Base-by-base conservation (phyloP, 2,797 vertebrate species). In the Rhinatrema bivittatum region DNA sequence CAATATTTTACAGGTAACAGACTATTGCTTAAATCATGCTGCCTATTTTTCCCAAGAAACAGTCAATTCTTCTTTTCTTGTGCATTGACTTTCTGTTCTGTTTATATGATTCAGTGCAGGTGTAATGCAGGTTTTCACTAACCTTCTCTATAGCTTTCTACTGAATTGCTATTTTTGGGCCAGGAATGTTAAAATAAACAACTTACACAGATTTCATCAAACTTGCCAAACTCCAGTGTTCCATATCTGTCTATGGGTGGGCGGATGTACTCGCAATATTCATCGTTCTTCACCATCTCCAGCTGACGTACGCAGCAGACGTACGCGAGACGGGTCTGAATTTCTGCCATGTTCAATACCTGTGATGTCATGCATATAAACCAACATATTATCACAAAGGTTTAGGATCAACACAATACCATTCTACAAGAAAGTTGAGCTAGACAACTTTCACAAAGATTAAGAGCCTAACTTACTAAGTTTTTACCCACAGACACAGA, bases 291-390 rank as follows among this genome's bases (percentile, higher is more conserved):
- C 46, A 97, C 94, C 62, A 79, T 61, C 53, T 96, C 92, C 54
- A 98, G 78, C 72, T 98, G 94, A 43, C 86, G 78, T 43, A 96
- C 93, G 0, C 94, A 95, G 84, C 94, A 96, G 32, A 98, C 93
- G 0, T 94, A 98, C 0, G 94, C 93, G 3, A 98, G 79, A 1
- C 94, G 85, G 0, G 91, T 91, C 61, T 98, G 93, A 74, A 98
- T 97, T 83, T 98, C 94, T 0, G 91, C 94, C 94, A 97, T 94
- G 74, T 94, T 91, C 71, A 94, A 53, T 58, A 98, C 94, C 93
- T 98, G 58, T 28, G 13, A 6, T 10, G 19, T 17, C 5, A n/a
- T n/a, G n/a, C n/a, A n/a, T n/a, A n/a, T 7, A 10, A 7, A 3
- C n/a, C 7, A 52, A 9, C 7, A 26, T 10, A 30, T 1, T 20